A percentile compares a stretch with the other conserved stretches of the same genome.
Evolutionary conservation across 2,888 invertebrate species (phyloP).

Genomic region (Scaptomyza polygonia): DNA sequence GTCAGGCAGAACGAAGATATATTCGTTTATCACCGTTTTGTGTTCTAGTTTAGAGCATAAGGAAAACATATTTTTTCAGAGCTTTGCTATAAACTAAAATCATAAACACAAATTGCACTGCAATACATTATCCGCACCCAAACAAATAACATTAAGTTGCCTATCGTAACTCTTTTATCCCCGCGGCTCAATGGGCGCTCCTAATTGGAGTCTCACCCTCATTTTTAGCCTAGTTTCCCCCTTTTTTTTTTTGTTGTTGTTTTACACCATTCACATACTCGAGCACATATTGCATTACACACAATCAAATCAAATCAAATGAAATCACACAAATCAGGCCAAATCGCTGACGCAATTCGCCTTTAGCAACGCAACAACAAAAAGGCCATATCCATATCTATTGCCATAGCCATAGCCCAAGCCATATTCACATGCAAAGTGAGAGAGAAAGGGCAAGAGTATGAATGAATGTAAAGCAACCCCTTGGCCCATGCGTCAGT

Average conservation of each 20-base stretch:
- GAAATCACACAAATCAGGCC: slow-evolving; percentile 74
- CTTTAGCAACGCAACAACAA: slow-evolving; percentile 43
- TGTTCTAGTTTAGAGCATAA: too few species aligned
- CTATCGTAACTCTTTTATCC: not conserved
- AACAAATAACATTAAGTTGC: not conserved
- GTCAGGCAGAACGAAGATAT: not conserved
- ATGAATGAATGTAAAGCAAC: slow-evolving; percentile 13
- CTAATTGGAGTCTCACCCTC: slow-evolving; percentile 25
- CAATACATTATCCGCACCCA: not conserved
- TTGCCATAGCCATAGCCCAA: slow-evolving; percentile 10
- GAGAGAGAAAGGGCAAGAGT: not conserved
- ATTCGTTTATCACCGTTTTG: too few species aligned
- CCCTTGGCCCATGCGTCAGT: slow-evolving; percentile 43
- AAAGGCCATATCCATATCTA: slow-evolving; percentile 17
- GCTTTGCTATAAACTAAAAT: not conserved
- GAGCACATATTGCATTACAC: slow-evolving; percentile 48
- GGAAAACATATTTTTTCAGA: not conserved
- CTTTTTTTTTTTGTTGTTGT: not conserved
- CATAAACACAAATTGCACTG: not conserved
- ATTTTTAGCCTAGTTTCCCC: not conserved
- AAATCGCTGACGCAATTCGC: slow-evolving; percentile 74
- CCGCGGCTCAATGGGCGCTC: not conserved
- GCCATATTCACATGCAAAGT: slow-evolving; percentile 37
- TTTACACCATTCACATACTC: slow-evolving; percentile 3
- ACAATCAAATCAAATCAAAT: slow-evolving; percentile 72